Base-by-base conservation (phyloP, 2,113 vertebrate species). In the Pseudonaja textilis region DNA sequence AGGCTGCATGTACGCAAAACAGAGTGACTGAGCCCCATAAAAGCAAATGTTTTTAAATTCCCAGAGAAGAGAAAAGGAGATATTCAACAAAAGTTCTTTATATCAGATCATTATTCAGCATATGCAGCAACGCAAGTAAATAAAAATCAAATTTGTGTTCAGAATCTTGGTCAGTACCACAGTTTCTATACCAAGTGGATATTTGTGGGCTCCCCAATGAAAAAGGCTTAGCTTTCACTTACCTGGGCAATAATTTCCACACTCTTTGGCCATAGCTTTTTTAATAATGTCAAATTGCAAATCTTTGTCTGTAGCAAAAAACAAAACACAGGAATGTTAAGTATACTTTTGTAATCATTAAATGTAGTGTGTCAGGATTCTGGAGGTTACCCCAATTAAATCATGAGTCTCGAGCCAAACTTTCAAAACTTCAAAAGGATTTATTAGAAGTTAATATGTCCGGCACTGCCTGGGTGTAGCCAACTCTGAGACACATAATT, bases 271-370 rank as follows among this genome's bases (percentile, higher is more conserved):
- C 90, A 96, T 97, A 8, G 98, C 98, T 95, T 98, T 97, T 81
- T 98, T 97, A 95, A 99, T 97, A 90, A 99, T 97, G 93, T 98
- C 97, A 93, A 98, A 98, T 94, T 99, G 99, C 9, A 97, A 97
- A 23, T 98, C 94, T 96, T 98, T 98, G 95, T 98, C 99, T 99
- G 95, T 89, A 94, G 23, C 16, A 87, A 95, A 93, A 93, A n/a
- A 95, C 92, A 81, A 92, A 91, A 42, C 2, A 74, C 3, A 86
- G 10, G 90, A 61, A 7, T 89, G 87, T 10, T 89, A 93, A 0
- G 5, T 18, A 11, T 47, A 85, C 18, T 92, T 89, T 29, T 87
- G 9, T 59, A n/a, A 89, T 5, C 0, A 22, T 1, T 42, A 29
- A 59, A 11, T 25, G 25, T 50, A 50, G 23, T 88, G 8, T 50